Base-by-base conservation (phyloP, 2,888 invertebrate genomes). In the Cactoblastis cactorum region DNA sequence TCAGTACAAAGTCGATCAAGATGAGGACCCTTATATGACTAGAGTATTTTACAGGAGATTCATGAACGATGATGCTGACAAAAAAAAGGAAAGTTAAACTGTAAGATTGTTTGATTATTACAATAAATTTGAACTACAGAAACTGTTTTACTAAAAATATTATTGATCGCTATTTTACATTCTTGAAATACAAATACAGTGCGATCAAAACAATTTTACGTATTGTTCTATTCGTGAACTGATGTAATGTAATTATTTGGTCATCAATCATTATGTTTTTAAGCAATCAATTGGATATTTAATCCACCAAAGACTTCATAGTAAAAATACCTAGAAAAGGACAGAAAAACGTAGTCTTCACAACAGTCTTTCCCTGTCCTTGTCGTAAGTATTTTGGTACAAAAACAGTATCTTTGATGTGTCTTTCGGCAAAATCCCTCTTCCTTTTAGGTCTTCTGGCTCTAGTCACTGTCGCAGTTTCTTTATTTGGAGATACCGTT, bases 11-110 rank as follows among this genome's bases (percentile, higher is more conserved):
- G 50, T 69, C 0, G 67, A 72, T 2, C 72, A 75, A 1, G 77
- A 63, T 1, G 81, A 84, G 52, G 70, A 69, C 12, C 88, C 88
- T 0, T 89, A 88, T 51, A 88, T 87, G 87, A 80, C 80, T 0
- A 67, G 75, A 38, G 63, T 77, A 22, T 89, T 87, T 49, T 83
- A 88, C 51, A 75, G 88, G 55, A 69, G 85, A 45, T 75, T 85
- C 28, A 73, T 80, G 72, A 69, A 66, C 51, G 57, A 61, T 35
- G 53, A 49, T 14, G n/a, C n/a, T n/a, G 28, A 50, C 17, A 51
- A 52, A 8, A 49, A 47, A 14, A 11, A 11, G n/a, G 3, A 17
- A 22, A 38, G 24, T 19, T 37, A 37, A 9, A 15, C 11, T 12
- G 19, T 9, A 37, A 34, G 15, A 43, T 18, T 37, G 14, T 8